Evolutionary conservation across 1,140 invertebrate species (phyloP), one percentile per base, ranked within the genome.

Genomic region (Drosophila ambigua): DNA sequence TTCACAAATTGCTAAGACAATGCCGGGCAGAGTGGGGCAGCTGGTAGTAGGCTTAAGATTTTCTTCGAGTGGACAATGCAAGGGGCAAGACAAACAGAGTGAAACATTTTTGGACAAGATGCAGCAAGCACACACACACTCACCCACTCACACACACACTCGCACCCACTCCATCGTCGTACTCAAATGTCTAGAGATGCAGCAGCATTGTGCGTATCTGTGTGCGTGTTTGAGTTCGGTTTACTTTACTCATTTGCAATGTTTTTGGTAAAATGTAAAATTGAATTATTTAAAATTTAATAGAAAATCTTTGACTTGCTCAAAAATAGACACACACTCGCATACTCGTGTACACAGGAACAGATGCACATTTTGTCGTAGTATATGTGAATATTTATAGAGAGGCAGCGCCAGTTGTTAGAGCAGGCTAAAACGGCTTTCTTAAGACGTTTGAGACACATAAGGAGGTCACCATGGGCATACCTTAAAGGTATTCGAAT

Each of bases 221-320:
- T 59, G 23, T 53, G 54, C 58, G 46, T 67, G 59, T 63, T 59
- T 66, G 62, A 62, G 51, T 48, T 68, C 50, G 67, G 83, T 82
- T 87, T 87, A 82, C 79, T 88, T 79, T 88, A 89, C 83, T 87
- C 83, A 87, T 87, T 87, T 87, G 79, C 84, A 67, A 79, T 87
- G 79, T 87, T 88, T 88, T 87, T 79, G 84, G 79, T 71, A 87
- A 82, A 88, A 87, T 87, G 83, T 87, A 87, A 87, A 87, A 87
- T 87, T 83, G 79, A 87, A 87, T 87, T 87, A 87, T 87, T 87
- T 89, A 87, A 87, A 87, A 83, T 83, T 87, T 88, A 88, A 87
- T 87, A 88, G 75, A 88, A 87, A 87, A 88, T 88, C 83, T 87
- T 87, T 87, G 78, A 82, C 83, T 88, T 88, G 79, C 77, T 79